Percentiles rank a stretch among this genome's conserved stretches.
phyloP scores from a whole-genome alignment of 2,113 vertebrate species.

The Gopherus flavomarginatus region DNA sequence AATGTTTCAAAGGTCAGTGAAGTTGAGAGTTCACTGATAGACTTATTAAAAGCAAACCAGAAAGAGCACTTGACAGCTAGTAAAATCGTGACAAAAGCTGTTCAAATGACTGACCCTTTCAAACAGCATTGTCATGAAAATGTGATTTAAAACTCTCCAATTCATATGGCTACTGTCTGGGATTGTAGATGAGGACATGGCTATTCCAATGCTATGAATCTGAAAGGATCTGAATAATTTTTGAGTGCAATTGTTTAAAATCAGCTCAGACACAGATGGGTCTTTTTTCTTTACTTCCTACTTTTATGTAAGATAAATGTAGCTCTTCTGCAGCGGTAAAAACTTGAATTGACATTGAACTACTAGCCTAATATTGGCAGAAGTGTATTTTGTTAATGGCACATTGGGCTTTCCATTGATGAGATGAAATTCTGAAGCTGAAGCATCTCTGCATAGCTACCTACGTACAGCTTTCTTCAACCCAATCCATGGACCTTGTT shows the following conservation, averaged over 20 bases:
- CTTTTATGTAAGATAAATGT: constrained; percentile 35
- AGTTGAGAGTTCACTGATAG: background rate
- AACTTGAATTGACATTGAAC: background rate
- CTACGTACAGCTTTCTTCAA: background rate
- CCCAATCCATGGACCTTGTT: background rate
- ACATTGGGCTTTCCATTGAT: background rate
- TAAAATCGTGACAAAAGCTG: accelerated
- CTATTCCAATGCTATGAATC: background rate
- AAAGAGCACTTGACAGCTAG: accelerated
- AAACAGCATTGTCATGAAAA: accelerated
- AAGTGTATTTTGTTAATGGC: background rate
- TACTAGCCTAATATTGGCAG: background rate
- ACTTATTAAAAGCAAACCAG: background rate
- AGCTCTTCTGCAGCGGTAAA: background rate
- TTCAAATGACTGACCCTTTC: background rate
- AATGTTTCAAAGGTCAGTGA: accelerated
- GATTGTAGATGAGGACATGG: background rate
- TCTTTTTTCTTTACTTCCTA: constrained; percentile 15
- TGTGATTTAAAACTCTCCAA: constrained; percentile 22
- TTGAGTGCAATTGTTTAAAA: background rate
- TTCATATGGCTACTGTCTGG: background rate
- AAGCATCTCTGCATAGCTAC: background rate
- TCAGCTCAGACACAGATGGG: background rate
- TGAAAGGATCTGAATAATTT: constrained; percentile 13
- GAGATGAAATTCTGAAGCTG: background rate